These are phyloP conservation scores for Fregetta grallaria DNA, from an alignment of 2,113 vertebrate genomes.

Conservation along the genomic window DNA sequence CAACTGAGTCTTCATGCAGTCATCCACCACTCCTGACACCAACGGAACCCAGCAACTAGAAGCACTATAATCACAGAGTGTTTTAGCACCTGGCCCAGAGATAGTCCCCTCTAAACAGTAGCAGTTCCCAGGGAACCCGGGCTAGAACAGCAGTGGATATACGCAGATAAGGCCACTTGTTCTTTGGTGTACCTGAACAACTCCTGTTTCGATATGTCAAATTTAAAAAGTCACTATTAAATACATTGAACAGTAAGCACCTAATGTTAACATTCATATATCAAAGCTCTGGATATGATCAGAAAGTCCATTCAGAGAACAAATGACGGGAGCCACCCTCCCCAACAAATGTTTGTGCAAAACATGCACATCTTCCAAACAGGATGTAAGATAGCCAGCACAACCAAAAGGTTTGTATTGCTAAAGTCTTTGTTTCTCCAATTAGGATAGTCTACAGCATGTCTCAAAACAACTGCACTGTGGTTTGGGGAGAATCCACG, in stretches of 20 bases:
- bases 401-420: background rate
- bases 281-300: background rate
- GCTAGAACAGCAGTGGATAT: background rate
- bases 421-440: background rate
- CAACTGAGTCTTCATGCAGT: background rate
- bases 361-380: background rate
- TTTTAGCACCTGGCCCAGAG: background rate
- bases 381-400: background rate
- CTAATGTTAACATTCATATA: background rate
- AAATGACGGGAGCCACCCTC: background rate
- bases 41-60: background rate
- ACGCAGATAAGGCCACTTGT: conserved; percentile 19
- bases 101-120: background rate
- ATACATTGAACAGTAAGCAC: background rate
- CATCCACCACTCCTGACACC: background rate
- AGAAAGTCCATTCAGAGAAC: background rate
- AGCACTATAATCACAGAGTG: background rate
- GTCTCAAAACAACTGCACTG: background rate
- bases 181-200: conserved; percentile 46
- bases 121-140: background rate
- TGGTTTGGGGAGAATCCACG: background rate
- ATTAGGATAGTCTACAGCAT: background rate
- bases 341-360: background rate
- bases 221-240: background rate
- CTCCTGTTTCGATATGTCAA: background rate